Percentiles rank a stretch among this genome's conserved stretches.
Conservation (phyloP, 2,113 vertebrate genomes). For the Eudorcas thomsonii region DNA sequence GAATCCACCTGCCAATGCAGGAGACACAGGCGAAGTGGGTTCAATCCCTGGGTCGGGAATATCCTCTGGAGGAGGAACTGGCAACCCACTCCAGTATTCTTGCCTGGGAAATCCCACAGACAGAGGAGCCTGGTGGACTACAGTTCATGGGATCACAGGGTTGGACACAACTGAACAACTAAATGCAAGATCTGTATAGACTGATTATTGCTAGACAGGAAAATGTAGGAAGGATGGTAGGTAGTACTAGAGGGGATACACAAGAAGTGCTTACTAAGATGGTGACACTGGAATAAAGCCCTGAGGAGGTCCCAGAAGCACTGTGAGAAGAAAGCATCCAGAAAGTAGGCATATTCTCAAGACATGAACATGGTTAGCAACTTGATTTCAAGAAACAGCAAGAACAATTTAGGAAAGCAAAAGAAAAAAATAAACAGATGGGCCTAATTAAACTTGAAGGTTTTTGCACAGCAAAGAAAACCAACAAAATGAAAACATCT, state of each 20-base stretch:
- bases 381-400: background rate
- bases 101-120: background rate
- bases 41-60: background rate
- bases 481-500: background rate
- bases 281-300: background rate
- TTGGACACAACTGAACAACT: background rate
- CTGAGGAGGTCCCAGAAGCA: background rate
- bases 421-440: background rate
- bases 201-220: background rate
- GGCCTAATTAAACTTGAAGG: background rate
- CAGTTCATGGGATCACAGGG: background rate
- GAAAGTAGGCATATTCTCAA: background rate
- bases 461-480: background rate
- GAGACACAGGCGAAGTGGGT: background rate
- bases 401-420: background rate
- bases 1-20: background rate
- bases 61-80: background rate
- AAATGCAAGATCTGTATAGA: background rate
- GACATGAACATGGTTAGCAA: background rate
- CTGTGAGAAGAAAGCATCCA: background rate
- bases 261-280: background rate
- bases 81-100: background rate
- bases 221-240: background rate
- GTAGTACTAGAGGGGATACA: background rate
- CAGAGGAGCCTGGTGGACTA: background rate